Percentiles rank a stretch among this genome's conserved stretches.
Evolutionary conservation across 2,797 vertebrate genomes (phyloP).

Genomic region (Furcifer pardalis): DNA sequence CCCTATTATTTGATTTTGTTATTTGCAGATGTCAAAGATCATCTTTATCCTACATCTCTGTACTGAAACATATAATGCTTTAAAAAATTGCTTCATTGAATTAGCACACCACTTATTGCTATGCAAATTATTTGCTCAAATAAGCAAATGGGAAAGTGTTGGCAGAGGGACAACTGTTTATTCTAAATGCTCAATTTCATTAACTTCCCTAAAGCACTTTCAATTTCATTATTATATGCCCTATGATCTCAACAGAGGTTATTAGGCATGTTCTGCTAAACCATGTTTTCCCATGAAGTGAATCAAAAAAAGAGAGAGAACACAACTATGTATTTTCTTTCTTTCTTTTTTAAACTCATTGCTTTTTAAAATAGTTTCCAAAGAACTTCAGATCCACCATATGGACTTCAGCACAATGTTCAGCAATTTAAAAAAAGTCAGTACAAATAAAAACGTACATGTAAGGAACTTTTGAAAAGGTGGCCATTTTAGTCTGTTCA

Average conservation of each 20-base stretch:
- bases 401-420: background rate
- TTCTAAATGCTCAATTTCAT: slow-evolving; percentile 37
- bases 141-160: slow-evolving; percentile 28
- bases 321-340: background rate
- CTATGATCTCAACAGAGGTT: background rate
- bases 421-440: background rate
- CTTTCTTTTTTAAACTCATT: background rate
- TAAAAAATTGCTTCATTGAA: background rate
- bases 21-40: background rate
- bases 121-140: slow-evolving; percentile 16
- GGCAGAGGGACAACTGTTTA: slow-evolving; percentile 5
- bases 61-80: background rate
- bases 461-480: too few relatives aligned
- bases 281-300: slow-evolving; percentile 16
- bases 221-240: slow-evolving; percentile 19
- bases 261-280: background rate
- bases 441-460: background rate
- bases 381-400: background rate
- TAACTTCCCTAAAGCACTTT: slow-evolving; percentile 15
- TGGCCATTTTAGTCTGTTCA: too few relatives aligned
- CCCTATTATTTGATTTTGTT: background rate
- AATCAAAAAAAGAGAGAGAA: background rate
- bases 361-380: background rate
- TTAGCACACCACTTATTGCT: background rate
- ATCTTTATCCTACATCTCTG: background rate